Evolutionary conservation across 2,797 vertebrate species (phyloP), one percentile per base, ranked within the genome.

Genomic region (Coluber constrictor): DNA sequence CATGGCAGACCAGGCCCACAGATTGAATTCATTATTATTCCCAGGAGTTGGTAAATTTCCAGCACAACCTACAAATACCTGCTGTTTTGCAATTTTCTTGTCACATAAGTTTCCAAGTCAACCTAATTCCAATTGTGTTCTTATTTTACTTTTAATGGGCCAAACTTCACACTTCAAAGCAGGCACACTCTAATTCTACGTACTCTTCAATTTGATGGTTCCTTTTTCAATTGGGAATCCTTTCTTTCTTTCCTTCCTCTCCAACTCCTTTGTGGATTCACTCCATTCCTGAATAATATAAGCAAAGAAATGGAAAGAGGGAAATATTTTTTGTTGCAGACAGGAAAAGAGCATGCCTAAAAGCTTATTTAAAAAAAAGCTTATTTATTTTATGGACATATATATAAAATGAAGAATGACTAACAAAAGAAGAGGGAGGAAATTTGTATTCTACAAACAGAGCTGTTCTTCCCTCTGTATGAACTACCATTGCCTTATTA

Each of bases 61-160:
- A 94, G 89, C 94, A 90, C 95, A 96, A 91, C 92, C 27, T 94
- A 93, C 94, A 96, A 95, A 96, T 96, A 97, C 95, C 95, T 96
- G 94, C 92, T 95, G 92, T 90, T 94, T 96, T 97, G 94, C 95
- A 97, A 96, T 97, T 97, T 97, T 96, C 94, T 97, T 97, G 92
- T 97, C 95, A 93, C 88, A 94, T 94, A 93, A 95, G 90, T 70
- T 92, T 95, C 94, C 90, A 95, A 93, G 95, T 94, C 94, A 93
- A 95, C 91, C 91, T 96, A 95, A 94, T 95, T 95, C 92, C 92
- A 96, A 91, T 96, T 88, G 90, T 94, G 51, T 90, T 96, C 83
- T 96, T 87, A 94, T 96, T 97, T 96, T 94, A 92, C 94, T 96
- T 96, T 74, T 90, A 95, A 55, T 86, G 95, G 96, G n/a, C 60